phyloP scores from a whole-genome alignment of 2,113 vertebrate species.

The Pterocles gutturalis region DNA sequence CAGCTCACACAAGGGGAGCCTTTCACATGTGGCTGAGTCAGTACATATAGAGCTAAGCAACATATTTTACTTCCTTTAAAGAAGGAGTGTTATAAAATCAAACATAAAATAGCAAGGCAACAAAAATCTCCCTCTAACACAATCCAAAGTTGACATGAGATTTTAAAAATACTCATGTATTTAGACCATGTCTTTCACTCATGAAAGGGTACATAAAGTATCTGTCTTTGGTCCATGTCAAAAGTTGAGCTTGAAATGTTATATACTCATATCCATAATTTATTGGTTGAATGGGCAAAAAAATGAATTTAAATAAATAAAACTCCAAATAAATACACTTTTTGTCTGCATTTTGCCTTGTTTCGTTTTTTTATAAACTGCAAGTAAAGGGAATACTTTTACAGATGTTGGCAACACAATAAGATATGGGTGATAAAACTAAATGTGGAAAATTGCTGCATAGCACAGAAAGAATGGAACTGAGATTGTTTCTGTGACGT shows the following conservation, averaged over 20 bases:
- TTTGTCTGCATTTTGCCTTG: neutral
- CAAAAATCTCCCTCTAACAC: neutral
- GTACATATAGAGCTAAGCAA: neutral
- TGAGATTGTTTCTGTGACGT: neutral
- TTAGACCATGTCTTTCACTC: neutral
- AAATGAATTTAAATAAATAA: neutral
- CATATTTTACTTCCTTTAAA: neutral
- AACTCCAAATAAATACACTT: neutral
- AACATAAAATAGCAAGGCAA: neutral
- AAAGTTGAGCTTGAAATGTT: neutral
- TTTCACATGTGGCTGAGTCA: neutral
- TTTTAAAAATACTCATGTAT: neutral
- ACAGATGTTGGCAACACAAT: neutral
- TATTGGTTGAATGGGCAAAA: neutral
- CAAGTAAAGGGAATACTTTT: conserved; percentile 8
- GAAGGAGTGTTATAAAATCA: neutral
- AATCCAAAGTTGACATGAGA: neutral
- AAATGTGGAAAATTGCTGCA: conserved; percentile 27
- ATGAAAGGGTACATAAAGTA: neutral
- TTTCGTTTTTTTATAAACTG: neutral
- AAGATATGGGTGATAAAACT: neutral
- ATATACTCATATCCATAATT: neutral
- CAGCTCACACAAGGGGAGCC: neutral
- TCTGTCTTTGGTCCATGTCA: neutral
- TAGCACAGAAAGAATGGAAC: neutral